Evolutionary conservation across 1,140 invertebrate genomes (phyloP), one percentile per base, ranked within the genome.

Genomic region (Matsumurasca onukii): DNA sequence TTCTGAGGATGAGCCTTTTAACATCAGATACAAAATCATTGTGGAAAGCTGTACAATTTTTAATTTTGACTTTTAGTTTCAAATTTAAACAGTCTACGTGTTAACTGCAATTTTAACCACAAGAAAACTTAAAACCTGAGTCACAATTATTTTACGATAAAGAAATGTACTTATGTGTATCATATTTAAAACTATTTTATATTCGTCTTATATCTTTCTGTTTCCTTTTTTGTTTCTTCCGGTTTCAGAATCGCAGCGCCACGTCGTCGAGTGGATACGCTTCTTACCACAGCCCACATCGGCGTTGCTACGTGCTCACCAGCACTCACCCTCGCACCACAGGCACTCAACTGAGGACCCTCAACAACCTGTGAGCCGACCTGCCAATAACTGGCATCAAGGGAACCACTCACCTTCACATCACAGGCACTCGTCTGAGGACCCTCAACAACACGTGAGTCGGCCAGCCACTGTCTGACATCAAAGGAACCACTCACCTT

Each of bases 221-320:
- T 27, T 55, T 20, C 31, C 17, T 34, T 63, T 63, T 63, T 63
- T 5, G 30, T 24, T 49, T 39, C 1, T 69, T 73, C 9, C 9
- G 72, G 29, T 70, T 73, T 3, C 65, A 76, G 0, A 67, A 72
- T 13, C 72, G 73, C 13, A 75, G 65, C 15, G 70, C 66, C 22
- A 76, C 74, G 3, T 73, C 75, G 48, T 78, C 75, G 67, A 79
- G 76, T 73, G 74, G 77, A 29, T 78, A 77, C 73, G 75, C 76
- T 68, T 78, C 75, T 55, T 76, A 73, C 62, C 75, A 75, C 72
- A 78, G 73, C 63, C 76, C 74, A 39, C 78, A 77, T 57, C 71
- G 75, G 29, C 76, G 74, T 1, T 78, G 75, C 51, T 78, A 75
- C 61, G 76, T 77, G 73, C 31, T 79, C n/a, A 74, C 68, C 15